Evolutionary conservation across 2,888 invertebrate genomes (phyloP).

Genomic region (Tetropium fuscum): DNA sequence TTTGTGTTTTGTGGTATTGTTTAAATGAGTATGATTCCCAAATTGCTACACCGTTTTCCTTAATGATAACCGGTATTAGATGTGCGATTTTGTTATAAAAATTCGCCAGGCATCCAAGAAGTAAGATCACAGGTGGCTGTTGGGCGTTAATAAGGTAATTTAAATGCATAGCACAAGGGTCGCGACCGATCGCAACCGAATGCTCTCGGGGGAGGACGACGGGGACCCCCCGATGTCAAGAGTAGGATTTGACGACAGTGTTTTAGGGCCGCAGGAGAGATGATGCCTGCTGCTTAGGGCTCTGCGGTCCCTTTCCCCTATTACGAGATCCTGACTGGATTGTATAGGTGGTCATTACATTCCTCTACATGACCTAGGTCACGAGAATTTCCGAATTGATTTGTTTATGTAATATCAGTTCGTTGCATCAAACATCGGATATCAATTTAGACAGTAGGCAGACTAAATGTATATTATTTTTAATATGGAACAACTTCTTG

Average conservation of each 20-base stretch:
- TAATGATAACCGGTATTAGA: no score
- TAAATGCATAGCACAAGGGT: constrained; percentile 68
- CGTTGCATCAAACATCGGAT: no score
- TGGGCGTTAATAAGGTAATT: constrained; percentile 67
- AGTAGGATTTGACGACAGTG: constrained; percentile 27
- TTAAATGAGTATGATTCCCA: no score
- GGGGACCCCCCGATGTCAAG: constrained; percentile 30
- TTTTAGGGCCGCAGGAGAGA: constrained; percentile 16
- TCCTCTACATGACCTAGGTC: constrained; percentile 9
- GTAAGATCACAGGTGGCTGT: constrained; percentile 63
- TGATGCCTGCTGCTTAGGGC: constrained; percentile 11
- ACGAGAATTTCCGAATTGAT: constrained; percentile 15
- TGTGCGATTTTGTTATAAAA: constrained; percentile 15
- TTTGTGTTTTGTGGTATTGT: no score
- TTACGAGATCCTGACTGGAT: constrained; percentile 2
- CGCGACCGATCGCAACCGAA: constrained; percentile 58
- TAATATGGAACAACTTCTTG: no score
- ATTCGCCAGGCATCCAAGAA: constrained; percentile 17
- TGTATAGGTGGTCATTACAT: not conserved
- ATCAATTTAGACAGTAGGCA: no score
- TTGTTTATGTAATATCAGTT: not conserved
- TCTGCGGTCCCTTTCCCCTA: not conserved
- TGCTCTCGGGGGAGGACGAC: constrained; percentile 53
- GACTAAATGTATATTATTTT: no score
- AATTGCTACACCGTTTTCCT: no score